A percentile compares a stretch with the other conserved stretches of the same genome.
These are phyloP conservation scores for Manis pentadactyla DNA, from an alignment of 2,797 vertebrate species.

Conservation along the genomic window DNA sequence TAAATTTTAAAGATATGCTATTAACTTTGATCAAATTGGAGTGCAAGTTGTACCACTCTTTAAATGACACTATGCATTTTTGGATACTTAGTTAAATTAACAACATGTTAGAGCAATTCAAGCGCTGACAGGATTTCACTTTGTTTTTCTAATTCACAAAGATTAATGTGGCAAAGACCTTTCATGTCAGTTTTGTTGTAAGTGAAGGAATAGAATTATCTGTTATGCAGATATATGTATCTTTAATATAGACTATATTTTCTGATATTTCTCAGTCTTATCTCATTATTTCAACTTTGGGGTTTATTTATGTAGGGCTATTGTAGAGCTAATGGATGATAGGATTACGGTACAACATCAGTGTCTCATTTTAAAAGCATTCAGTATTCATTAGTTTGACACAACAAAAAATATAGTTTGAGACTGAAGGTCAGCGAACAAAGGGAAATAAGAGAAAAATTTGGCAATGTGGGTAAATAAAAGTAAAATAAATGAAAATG, in stretches of 20 bases:
- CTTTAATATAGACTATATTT: conserved; percentile 79
- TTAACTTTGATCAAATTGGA: conserved; percentile 18
- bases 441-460: neutral
- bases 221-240: conserved; percentile 66
- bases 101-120: conserved; percentile 53
- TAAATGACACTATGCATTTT: conserved; percentile 63
- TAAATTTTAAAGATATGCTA: conserved; percentile 19
- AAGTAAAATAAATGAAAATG: conserved; percentile 46
- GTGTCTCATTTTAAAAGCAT: conserved; percentile 70
- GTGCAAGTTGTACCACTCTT: neutral
- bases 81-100: conserved; percentile 44
- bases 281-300: conserved; percentile 72
- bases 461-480: conserved; percentile 21
- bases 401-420: conserved; percentile 39
- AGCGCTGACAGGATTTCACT: conserved; percentile 47
- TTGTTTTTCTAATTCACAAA: conserved; percentile 63
- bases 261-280: conserved; percentile 73
- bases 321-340: conserved; percentile 74
- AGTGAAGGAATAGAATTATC: conserved; percentile 66
- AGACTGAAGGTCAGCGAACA: conserved; percentile 32
- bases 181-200: conserved; percentile 73
- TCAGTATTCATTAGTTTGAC: conserved; percentile 48
- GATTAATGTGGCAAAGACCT: conserved; percentile 69
- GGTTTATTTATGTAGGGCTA: conserved; percentile 78
- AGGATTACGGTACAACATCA: conserved; percentile 63